Evolutionary conservation across 64 coral and sea anemone genomes (phyloP), one percentile per base, ranked within the genome.

Genomic region (Exaiptasia diaphana): DNA sequence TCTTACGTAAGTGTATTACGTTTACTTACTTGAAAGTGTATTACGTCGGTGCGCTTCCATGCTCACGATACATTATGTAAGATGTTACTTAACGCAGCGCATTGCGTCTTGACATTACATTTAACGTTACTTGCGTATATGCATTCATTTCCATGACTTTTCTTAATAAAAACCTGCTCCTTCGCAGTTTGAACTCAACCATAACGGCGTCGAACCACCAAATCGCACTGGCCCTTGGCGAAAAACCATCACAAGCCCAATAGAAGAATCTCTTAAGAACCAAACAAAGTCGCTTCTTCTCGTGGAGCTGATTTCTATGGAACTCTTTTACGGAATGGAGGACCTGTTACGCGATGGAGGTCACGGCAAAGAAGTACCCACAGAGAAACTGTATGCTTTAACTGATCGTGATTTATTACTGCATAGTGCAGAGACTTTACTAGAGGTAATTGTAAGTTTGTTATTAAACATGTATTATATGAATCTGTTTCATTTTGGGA

Each of bases 221-320:
- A n/a, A n/a, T 18, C 68, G 61, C 32, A 7, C 12, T 30, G 69
- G 44, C 28, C 69, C 69, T 13, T 73, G 69, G 69, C 69, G 45
- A 4, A 73, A 49, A 7, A 73, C 41, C 40, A 49, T 73, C 26
- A 12, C 69, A 1, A 37, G 38, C 40, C 69, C 73, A 18, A 73
- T 76, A 50, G 79, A 94, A 18, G 64, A 79, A 18, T 48, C 79
- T 8, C 82, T 94, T 24, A 77, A 74, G 38, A 85, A 94, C 75
- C 91, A 94, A 64, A 94, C 91, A 3, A 94, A 94, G 53, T 79
- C 91, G 22, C 83, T 94, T n/a, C 71, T 94, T 39, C 91, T 94
- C 22, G 73, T 83, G 22, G 91, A 94, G 4, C 53, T 94, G 15
- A 69, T 88, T 14, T 94, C 91, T 0, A 85, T 94, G 91, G 91